Evolutionary conservation across 2,888 invertebrate species (phyloP), one percentile per base, ranked within the genome.

Genomic region (Sinohyriopsis cumingii): DNA sequence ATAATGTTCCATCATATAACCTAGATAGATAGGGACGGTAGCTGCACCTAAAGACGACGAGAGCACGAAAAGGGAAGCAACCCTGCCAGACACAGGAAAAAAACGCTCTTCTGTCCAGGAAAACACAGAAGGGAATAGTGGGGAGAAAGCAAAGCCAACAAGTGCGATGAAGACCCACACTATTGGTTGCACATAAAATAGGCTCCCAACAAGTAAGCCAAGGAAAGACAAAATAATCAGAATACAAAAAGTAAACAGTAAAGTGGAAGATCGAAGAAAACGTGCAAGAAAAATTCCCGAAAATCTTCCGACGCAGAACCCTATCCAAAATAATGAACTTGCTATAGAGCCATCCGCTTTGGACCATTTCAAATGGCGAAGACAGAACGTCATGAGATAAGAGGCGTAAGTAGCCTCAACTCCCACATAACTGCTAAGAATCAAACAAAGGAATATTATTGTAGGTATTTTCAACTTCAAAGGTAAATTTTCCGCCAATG

Each of bases 341-440:
- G 75, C 75, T 56, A 62, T 68, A 59, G 70, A 73, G 33, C 75
- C 72, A 5, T 54, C 61, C 33, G 65, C 67, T 65, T 75, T 77
- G 22, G 57, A 62, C 71, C 75, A 77, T 12, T 67, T n/a, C 7
- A 77, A 63, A 55, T 77, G 68, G 59, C 65, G 64, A 1, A 75
- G 56, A 59, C 69, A 67, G 65, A 73, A 77, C 12, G 77, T 77
- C 65, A 73, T 73, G 53, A 77, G 60, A 62, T 73, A 73, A 3
- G 73, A 69, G 20, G 69, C 61, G 68, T 72, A 77, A 2, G 70
- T 73, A n/a, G 73, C 77, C 60, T 77, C 77, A 18, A 77, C 45
- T 45, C 70, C 88, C 84, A 79, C 79, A 61, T 82, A 80, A n/a
- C 67, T 67, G n/a, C 76, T 63, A 70, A 82, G 77, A 19, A 80